A percentile compares a stretch with the other conserved stretches of the same genome.
phyloP scores from a whole-genome alignment of 2,797 vertebrate genomes.

The Poeciliopsis presidionis region DNA sequence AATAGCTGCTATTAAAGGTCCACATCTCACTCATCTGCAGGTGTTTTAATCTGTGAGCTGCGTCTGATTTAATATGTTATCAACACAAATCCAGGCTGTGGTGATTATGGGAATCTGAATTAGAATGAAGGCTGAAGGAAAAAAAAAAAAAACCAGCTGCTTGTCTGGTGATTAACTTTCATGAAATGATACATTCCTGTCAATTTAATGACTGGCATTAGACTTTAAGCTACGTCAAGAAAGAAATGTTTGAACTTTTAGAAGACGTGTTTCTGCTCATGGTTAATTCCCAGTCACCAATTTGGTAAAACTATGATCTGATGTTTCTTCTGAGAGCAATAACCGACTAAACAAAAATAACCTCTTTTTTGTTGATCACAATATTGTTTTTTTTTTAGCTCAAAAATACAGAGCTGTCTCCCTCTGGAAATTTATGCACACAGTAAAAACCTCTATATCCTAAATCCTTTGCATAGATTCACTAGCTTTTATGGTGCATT shows the following conservation, averaged over 20 bases:
- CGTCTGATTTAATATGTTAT: neutral
- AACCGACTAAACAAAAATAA: neutral
- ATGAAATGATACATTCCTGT: neutral
- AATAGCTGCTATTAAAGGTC: neutral
- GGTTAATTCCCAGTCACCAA: too few relatives aligned
- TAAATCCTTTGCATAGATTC: neutral
- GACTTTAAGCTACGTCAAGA: neutral
- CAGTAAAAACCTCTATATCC: neutral
- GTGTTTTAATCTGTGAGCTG: neutral
- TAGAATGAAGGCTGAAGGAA: neutral
- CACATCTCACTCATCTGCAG: neutral
- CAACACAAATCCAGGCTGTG: neutral
- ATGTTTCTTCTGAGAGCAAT: neutral
- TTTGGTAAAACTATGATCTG: neutral
- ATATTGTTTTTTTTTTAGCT: neutral
- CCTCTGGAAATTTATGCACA: neutral
- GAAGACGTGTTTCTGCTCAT: neutral
- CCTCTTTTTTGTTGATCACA: neutral
- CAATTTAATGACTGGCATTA: neutral
- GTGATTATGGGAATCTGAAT: neutral
- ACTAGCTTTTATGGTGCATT: neutral
- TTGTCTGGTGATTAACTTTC: neutral
- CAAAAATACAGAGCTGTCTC: neutral
- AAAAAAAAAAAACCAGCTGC: neutral
- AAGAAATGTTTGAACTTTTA: neutral